phyloP scores from a whole-genome alignment of 2,113 vertebrate genomes.

The Psammodynastes pulverulentus region DNA sequence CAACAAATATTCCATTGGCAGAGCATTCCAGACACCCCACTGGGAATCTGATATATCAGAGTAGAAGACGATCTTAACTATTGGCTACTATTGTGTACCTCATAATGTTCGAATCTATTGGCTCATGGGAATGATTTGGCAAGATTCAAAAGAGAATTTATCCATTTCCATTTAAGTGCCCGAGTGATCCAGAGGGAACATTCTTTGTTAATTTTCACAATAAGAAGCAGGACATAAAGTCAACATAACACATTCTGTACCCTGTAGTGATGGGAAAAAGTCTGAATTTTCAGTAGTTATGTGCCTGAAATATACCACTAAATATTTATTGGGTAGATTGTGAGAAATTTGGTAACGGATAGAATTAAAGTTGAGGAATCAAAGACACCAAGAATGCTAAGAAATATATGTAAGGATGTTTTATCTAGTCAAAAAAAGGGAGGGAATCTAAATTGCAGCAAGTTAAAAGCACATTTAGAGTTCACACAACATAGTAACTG shows the following conservation, averaged over 20 bases:
- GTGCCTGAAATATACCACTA: neutral
- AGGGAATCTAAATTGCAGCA: neutral
- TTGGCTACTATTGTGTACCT: neutral
- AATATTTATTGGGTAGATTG: neutral
- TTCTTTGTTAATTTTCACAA: slow-evolving; percentile 17
- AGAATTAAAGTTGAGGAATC: neutral
- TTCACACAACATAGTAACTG: slow-evolving; percentile 8
- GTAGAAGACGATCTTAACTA: neutral
- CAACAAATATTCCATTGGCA: neutral
- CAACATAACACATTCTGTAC: neutral
- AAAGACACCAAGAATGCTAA: neutral
- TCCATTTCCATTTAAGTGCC: accelerated
- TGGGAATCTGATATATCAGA: accelerated
- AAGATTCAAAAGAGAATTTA: neutral
- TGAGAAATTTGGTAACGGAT: accelerated
- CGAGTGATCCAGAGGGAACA: slow-evolving; percentile 19
- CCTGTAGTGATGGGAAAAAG: neutral
- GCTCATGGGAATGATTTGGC: neutral
- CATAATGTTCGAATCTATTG: neutral
- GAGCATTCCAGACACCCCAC: neutral
- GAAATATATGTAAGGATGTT: neutral
- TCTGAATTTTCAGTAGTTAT: neutral
- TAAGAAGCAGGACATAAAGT: neutral
- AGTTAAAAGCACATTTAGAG: neutral
- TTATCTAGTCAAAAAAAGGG: neutral